phyloP scores from a whole-genome alignment of 2,888 invertebrate genomes.

The Acanthoscelides obtectus region DNA sequence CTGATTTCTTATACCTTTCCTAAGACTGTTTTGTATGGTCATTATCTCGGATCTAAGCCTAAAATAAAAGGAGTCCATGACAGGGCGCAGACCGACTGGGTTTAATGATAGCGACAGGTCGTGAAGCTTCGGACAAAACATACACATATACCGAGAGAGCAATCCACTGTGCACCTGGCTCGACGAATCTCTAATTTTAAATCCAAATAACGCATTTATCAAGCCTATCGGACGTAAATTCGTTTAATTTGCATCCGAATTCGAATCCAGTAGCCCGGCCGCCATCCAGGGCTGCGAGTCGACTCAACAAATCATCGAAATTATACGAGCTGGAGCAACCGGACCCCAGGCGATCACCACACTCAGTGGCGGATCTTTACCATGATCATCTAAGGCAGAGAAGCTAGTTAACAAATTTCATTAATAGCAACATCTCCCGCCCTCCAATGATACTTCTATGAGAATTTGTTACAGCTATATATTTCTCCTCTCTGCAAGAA shows the following conservation, averaged over 20 bases:
- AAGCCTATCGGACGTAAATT: conserved; percentile 34
- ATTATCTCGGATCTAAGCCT: not conserved
- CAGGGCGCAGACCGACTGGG: not conserved
- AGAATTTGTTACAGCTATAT: too few species aligned
- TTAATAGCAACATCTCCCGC: too few species aligned
- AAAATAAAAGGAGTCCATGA: not conserved
- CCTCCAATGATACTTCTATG: too few species aligned
- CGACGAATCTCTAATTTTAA: conserved; percentile 34
- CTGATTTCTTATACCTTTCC: too few species aligned
- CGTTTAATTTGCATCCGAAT: conserved; percentile 41
- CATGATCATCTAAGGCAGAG: too few species aligned
- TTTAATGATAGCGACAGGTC: not conserved
- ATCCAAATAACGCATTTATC: conserved; percentile 38
- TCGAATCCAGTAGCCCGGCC: conserved; percentile 24
- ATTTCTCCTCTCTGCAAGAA: too few species aligned
- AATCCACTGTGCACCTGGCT: conserved; percentile 18
- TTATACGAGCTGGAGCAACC: conserved; percentile 17
- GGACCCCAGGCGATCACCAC: not conserved
- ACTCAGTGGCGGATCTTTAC: not conserved
- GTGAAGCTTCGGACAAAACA: not conserved
- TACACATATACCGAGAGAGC: not conserved
- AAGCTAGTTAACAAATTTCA: too few species aligned
- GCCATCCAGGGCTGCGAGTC: conserved; percentile 35
- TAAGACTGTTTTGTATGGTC: not conserved
- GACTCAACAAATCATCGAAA: conserved; percentile 41